A percentile compares a stretch with the other conserved stretches of the same genome.
Conservation (phyloP, 2,113 vertebrate genomes). For the Tringa solitaria region DNA sequence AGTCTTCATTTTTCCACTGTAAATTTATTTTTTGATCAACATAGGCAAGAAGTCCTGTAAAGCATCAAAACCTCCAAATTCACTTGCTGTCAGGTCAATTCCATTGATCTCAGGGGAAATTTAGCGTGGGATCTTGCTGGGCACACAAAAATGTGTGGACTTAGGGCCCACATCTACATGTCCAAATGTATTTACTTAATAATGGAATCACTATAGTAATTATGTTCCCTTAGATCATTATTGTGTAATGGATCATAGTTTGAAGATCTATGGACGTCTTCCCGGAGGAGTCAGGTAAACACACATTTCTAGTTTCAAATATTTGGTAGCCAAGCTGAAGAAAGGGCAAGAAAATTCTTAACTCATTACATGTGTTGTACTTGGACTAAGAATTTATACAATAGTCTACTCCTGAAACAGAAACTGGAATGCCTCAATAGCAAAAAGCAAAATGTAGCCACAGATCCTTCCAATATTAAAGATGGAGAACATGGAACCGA, state of each 20-base stretch:
- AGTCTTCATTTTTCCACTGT: not conserved
- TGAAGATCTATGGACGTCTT: not conserved
- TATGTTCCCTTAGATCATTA: not conserved
- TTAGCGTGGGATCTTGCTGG: not conserved
- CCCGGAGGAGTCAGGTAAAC: not conserved
- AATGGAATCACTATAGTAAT: not conserved
- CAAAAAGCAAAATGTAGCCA: not conserved
- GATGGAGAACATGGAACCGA: not conserved
- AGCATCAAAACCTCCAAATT: not conserved
- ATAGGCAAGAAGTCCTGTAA: not conserved
- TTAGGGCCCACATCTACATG: not conserved
- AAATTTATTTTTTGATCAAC: not conserved
- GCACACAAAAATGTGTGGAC: not conserved
- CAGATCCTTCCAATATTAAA: not conserved
- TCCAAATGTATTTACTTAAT: not conserved
- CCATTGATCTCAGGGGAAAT: not conserved
- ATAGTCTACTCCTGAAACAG: not conserved
- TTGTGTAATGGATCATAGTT: not conserved
- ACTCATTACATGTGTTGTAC: not conserved
- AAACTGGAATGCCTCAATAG: not conserved
- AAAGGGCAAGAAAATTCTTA: not conserved
- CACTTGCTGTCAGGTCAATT: not conserved
- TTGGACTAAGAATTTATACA: not conserved
- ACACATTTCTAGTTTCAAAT: not conserved
- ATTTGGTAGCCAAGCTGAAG: not conserved